Percentiles rank a stretch among this genome's conserved stretches.
These are phyloP conservation scores for Pteropus alecto DNA, from an alignment of 2,113 vertebrate species.

Conservation along the genomic window DNA sequence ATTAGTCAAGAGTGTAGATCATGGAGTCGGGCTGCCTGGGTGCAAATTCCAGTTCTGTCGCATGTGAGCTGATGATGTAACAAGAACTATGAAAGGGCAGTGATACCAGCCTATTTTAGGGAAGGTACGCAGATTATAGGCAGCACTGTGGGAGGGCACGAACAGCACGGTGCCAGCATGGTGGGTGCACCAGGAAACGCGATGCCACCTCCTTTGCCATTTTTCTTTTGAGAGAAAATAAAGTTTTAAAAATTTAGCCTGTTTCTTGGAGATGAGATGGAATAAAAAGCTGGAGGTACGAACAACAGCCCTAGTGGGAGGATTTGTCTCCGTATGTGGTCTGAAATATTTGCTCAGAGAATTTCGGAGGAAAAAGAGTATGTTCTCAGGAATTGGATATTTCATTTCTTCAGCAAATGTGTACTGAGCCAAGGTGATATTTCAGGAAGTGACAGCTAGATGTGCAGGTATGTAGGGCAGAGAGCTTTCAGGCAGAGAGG, in stretches of 20 bases:
- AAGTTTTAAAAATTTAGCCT: neutral
- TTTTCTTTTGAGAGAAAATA: neutral
- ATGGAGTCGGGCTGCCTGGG: neutral
- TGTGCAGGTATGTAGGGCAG: neutral
- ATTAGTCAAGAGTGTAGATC: neutral
- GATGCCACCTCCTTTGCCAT: neutral
- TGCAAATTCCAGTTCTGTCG: neutral
- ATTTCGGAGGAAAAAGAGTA: neutral
- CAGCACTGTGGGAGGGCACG: too few relatives aligned
- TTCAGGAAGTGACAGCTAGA: neutral
- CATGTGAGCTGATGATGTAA: neutral
- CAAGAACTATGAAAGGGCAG: neutral
- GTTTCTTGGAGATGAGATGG: neutral
- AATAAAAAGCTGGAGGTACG: neutral
- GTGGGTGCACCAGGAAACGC: neutral
- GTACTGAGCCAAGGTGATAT: neutral
- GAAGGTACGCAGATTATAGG: neutral
- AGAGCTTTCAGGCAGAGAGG: neutral
- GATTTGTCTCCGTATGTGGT: neutral
- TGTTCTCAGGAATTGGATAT: neutral
- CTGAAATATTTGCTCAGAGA: neutral
- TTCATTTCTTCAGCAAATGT: neutral
- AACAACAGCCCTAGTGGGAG: neutral
- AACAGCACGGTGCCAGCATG: fast-evolving
- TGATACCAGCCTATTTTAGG: neutral